A percentile compares a stretch with the other conserved stretches of the same genome.
Evolutionary conservation across 2,888 invertebrate species (phyloP).

Genomic region (Drosophila robusta): DNA sequence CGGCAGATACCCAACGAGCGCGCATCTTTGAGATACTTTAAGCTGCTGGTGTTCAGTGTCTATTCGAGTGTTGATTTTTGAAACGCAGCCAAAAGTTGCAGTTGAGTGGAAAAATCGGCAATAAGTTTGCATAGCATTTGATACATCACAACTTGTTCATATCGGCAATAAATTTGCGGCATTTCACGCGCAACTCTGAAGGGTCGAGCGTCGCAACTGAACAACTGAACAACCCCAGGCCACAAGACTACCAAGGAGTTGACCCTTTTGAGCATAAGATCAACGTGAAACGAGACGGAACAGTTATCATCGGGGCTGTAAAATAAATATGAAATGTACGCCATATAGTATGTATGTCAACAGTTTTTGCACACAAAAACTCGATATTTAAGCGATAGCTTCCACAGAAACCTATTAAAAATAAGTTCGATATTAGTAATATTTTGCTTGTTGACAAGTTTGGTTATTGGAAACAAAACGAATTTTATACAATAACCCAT

Average conservation of each 20-base stretch:
- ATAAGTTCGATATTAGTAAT: no score
- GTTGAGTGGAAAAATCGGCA: slow-evolving; percentile 40
- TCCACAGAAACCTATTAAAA: no score
- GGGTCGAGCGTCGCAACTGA: slow-evolving; percentile 14
- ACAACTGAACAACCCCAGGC: slow-evolving; percentile 10
- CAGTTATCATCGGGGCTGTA: no score
- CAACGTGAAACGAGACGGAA: neutral
- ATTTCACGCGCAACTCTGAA: neutral
- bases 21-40: slow-evolving; percentile 40
- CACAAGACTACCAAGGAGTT: neutral
- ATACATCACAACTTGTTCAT: slow-evolving; percentile 62
- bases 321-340: no score
- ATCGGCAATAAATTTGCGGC: slow-evolving; percentile 59
- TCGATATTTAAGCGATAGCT: no score
- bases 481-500: no score
- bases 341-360: no score
- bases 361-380: no score
- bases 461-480: no score
- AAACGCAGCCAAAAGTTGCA: slow-evolving; percentile 60
- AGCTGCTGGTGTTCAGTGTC: neutral
- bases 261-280: neutral
- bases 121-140: slow-evolving; percentile 51
- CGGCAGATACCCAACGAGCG: neutral
- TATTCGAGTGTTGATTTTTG: slow-evolving; percentile 48
- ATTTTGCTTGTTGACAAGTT: no score